phyloP scores from a whole-genome alignment of 2,888 invertebrate genomes.

The Scrobipalpa atriplicella region DNA sequence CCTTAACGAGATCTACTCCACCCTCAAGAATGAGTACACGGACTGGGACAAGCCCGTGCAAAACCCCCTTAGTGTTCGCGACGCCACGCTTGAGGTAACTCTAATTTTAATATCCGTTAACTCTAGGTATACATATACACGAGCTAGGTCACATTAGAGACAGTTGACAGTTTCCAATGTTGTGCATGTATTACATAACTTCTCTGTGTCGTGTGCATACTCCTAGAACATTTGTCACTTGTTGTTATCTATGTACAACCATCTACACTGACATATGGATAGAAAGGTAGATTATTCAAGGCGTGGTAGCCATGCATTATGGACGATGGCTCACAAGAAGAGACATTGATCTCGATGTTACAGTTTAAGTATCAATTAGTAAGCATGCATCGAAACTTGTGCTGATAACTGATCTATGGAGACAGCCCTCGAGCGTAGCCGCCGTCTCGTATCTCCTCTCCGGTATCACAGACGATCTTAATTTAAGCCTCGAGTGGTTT shows the following conservation, averaged over 20 bases:
- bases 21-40: constrained; percentile 96
- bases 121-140: constrained; percentile 9
- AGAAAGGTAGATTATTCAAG: background rate
- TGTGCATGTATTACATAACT: constrained; percentile 16
- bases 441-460: constrained; percentile 33
- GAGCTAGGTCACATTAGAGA: constrained; percentile 1
- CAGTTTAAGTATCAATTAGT: background rate
- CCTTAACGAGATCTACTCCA: constrained; percentile 96
- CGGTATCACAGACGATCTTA: constrained; percentile 55
- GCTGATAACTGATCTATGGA: constrained; percentile 18
- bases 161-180: constrained; percentile 18
- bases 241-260: constrained; percentile 4
- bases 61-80: constrained; percentile 93
- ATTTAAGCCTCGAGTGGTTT: constrained; percentile 71
- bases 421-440: constrained; percentile 19
- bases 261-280: constrained; percentile 2
- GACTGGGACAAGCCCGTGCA: constrained; percentile 96
- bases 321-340: background rate
- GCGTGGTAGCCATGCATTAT: background rate
- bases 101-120: constrained; percentile 25
- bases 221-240: constrained; percentile 12
- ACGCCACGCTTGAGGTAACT: constrained; percentile 88
- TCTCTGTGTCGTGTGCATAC: background rate
- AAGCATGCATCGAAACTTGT: constrained; percentile 8
- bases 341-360: background rate